Percentiles rank a stretch among this genome's conserved stretches.
Conservation (phyloP, 53 echinoderm and acorn worm species). For the Pentamera pediparva region DNA sequence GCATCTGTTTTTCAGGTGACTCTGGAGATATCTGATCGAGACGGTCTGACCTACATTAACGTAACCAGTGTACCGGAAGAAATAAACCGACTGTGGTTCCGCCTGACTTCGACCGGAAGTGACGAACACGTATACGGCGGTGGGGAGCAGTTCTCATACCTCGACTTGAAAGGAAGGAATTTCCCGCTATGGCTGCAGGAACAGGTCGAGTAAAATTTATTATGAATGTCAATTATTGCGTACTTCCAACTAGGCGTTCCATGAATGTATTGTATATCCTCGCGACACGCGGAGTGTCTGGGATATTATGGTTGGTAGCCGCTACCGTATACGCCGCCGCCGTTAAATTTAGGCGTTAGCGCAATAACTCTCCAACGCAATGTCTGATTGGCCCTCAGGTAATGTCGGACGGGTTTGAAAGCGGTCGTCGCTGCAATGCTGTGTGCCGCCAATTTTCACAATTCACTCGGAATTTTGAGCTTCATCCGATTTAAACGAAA, state of each 20-base stretch:
- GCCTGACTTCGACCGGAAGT: slow-evolving; percentile 55
- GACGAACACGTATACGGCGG: slow-evolving; percentile 88
- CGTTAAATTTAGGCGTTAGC: too few relatives aligned
- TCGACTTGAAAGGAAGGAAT: slow-evolving; percentile 63
- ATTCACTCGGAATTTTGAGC: too few relatives aligned
- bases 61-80: slow-evolving; percentile 36
- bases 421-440: too few relatives aligned
- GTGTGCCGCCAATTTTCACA: too few relatives aligned
- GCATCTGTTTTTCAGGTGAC: background rate
- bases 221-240: background rate
- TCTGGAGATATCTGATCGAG: background rate
- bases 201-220: slow-evolving; percentile 45
- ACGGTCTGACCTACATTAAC: slow-evolving; percentile 17
- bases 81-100: slow-evolving; percentile 65
- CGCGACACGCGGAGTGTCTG: too few relatives aligned
- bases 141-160: slow-evolving; percentile 90
- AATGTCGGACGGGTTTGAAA: too few relatives aligned
- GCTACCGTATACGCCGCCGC: too few relatives aligned
- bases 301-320: too few relatives aligned
- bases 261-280: too few relatives aligned
- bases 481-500: too few relatives aligned
- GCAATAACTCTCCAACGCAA: too few relatives aligned
- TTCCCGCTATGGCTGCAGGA: slow-evolving; percentile 88
- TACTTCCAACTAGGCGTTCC: background rate
- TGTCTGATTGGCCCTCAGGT: too few relatives aligned